These are phyloP conservation scores for Orthonyx spaldingii DNA, from an alignment of 2,113 vertebrate species.

Conservation along the genomic window DNA sequence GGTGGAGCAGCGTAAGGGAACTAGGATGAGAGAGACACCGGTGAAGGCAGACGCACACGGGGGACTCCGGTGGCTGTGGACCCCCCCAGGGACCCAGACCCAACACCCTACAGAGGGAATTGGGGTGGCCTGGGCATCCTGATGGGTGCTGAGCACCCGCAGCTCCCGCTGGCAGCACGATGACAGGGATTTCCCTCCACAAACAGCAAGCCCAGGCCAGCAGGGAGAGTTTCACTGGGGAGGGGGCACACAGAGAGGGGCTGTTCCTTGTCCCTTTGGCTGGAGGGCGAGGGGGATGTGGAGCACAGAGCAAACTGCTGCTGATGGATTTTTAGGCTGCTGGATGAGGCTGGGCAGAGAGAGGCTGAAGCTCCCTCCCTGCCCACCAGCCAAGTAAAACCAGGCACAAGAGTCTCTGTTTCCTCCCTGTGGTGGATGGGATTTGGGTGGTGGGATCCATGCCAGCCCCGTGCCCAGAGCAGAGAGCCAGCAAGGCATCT, in stretches of 20 bases:
- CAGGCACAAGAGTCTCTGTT: neutral
- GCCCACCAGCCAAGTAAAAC: neutral
- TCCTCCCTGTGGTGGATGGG: neutral
- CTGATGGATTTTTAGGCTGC: conserved; percentile 1
- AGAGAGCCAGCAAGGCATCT: neutral
- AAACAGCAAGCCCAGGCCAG: neutral
- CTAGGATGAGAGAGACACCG: conserved; percentile 66
- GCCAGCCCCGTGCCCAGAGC: fast-evolving
- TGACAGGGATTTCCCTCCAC: neutral
- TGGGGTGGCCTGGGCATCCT: neutral
- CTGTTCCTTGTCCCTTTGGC: neutral
- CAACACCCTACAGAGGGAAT: neutral
- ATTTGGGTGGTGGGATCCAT: neutral
- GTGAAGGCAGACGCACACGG: neutral
- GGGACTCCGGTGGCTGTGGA: neutral
- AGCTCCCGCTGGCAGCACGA: neutral
- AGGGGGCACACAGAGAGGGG: neutral
- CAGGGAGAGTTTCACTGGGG: neutral
- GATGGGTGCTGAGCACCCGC: neutral
- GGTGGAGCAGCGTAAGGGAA: conserved; percentile 96
- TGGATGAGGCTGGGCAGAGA: neutral
- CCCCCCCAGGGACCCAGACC: neutral
- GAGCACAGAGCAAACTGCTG: fast-evolving
- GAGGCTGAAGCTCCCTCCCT: neutral
- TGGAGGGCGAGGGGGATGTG: fast-evolving